Conservation (phyloP, 2,797 vertebrate species). For the Peromyscus nudipes region DNA sequence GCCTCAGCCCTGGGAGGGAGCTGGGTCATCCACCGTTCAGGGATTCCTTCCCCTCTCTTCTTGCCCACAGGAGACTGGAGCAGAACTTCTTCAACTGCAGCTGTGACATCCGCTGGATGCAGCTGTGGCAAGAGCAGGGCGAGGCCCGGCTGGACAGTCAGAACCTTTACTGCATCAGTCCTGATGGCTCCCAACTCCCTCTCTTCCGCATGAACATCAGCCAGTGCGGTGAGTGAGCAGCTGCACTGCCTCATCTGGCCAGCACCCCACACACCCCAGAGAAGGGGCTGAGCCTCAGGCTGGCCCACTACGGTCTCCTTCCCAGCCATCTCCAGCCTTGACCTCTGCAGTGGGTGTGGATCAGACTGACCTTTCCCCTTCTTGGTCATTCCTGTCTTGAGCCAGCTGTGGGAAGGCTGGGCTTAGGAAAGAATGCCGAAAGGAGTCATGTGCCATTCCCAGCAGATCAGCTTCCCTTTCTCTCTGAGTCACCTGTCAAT, state of each 20-base stretch:
- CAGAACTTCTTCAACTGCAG: constrained; percentile 97
- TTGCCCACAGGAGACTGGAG: constrained; percentile 92
- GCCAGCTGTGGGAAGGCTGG: not conserved
- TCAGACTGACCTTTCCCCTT: not conserved
- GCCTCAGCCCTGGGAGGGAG: not conserved
- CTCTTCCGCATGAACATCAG: constrained; percentile 96
- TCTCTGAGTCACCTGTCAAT: not conserved
- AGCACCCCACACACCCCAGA: not conserved
- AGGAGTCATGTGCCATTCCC: not conserved
- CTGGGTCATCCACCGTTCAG: constrained; percentile 42
- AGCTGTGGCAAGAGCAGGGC: constrained; percentile 97
- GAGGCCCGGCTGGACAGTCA: constrained; percentile 94
- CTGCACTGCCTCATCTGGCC: not conserved
- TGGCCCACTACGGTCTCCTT: not conserved
- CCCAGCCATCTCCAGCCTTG: not conserved
- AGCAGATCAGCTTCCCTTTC: not conserved
- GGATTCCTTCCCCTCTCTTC: constrained; percentile 72
- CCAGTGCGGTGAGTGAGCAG: constrained; percentile 93
- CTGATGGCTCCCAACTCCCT: constrained; percentile 91
- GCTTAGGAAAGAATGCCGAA: not conserved
- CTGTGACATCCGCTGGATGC: constrained; percentile 98
- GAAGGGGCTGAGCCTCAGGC: not conserved
- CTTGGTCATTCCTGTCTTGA: not conserved
- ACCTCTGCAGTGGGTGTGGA: not conserved
- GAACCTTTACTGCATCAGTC: constrained; percentile 93